Conservation (phyloP, 2,797 vertebrate species). For the Rousettus madagascariensis region DNA sequence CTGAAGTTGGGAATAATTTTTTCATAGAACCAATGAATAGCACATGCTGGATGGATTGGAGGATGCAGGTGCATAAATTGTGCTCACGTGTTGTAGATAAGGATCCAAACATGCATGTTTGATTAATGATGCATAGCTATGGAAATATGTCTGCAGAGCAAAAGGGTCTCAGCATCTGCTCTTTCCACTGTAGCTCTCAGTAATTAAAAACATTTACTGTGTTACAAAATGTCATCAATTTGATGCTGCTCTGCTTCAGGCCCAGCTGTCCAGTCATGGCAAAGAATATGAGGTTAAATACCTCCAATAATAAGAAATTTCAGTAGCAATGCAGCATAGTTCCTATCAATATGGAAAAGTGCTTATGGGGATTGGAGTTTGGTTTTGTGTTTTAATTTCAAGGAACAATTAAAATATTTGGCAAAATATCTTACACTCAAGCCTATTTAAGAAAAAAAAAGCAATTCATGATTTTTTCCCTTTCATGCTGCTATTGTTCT, state of each 20-base stretch:
- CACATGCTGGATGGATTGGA: not conserved
- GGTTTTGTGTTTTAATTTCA: constrained; percentile 46
- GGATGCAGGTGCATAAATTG: not conserved
- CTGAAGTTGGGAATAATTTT: not conserved
- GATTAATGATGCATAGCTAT: not conserved
- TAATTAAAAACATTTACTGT: not conserved
- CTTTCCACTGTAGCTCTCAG: not conserved
- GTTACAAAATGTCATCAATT: not conserved
- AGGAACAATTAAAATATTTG: not conserved
- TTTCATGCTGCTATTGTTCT: not conserved
- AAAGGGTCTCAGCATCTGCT: not conserved
- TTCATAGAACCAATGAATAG: not conserved
- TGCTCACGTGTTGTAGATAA: not conserved
- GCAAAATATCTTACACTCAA: not conserved
- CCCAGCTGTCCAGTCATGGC: not conserved
- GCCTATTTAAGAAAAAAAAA: not conserved
- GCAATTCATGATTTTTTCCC: not conserved
- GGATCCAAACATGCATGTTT: not conserved
- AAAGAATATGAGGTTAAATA: not conserved
- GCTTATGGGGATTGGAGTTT: not conserved
- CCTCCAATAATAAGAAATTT: not conserved
- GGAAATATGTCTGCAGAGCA: not conserved
- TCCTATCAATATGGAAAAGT: not conserved
- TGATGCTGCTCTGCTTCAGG: not conserved
- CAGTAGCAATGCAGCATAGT: accelerated